phyloP scores from a whole-genome alignment of 2,113 vertebrate species.

The Atrichornis clamosus region DNA sequence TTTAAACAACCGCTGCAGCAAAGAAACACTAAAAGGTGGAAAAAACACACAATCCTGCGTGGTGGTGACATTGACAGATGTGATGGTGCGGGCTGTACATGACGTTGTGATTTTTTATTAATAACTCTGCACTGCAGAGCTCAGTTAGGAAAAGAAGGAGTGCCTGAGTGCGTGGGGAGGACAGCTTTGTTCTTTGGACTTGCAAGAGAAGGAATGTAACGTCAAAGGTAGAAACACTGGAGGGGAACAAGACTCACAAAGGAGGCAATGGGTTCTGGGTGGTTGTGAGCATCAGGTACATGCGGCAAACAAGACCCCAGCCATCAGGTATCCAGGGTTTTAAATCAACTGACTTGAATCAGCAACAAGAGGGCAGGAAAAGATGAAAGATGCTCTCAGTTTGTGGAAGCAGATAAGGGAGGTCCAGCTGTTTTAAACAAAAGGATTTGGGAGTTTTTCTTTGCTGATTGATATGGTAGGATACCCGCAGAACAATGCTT shows the following conservation, averaged over 20 bases:
- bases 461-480: rapidly evolving
- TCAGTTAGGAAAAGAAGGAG: not conserved
- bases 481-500: not conserved
- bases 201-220: not conserved
- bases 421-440: not conserved
- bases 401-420: not conserved
- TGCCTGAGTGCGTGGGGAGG: not conserved
- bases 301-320: not conserved
- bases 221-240: not conserved
- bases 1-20: not conserved
- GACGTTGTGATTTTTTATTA: conserved; percentile 56
- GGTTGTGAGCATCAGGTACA: not conserved
- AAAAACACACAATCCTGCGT: not conserved
- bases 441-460: not conserved
- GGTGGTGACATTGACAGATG: conserved; percentile 41
- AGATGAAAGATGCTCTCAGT: not conserved
- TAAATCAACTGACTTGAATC: not conserved
- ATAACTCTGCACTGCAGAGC: conserved; percentile 56
- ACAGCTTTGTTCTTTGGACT: conserved; percentile 19
- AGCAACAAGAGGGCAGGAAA: not conserved
- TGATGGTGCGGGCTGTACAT: not conserved
- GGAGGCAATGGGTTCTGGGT: not conserved
- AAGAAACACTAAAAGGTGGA: not conserved
- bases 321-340: not conserved
- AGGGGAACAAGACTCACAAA: not conserved